Evolutionary conservation across 2,888 invertebrate genomes (phyloP).

Genomic region (Pharmacophagus antenor): DNA sequence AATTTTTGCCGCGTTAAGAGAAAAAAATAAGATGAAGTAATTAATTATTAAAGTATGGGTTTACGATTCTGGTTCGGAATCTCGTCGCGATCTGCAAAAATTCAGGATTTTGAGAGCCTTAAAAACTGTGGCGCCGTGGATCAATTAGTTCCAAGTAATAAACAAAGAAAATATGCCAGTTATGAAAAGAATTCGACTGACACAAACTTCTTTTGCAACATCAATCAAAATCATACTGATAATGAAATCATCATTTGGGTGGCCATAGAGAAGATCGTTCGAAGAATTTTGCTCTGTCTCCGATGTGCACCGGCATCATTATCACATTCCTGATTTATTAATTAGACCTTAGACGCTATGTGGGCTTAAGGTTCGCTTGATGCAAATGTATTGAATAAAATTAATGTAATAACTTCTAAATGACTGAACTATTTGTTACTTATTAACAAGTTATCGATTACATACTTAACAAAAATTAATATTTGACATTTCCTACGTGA

Average conservation of each 20-base stretch:
- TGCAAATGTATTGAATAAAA: constrained; percentile 24
- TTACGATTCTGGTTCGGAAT: constrained; percentile 26
- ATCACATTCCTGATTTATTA: constrained; percentile 80
- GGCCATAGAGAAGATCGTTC: constrained; percentile 76
- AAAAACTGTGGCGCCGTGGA: constrained; percentile 76
- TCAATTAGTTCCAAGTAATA: constrained; percentile 78
- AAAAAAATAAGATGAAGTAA: constrained; percentile 17
- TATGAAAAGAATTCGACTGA: constrained; percentile 73
- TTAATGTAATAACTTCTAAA: not conserved
- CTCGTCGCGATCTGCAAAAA: constrained; percentile 36
- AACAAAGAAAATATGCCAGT: constrained; percentile 71
- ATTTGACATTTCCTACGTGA: too few species aligned
- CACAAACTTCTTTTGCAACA: constrained; percentile 73
- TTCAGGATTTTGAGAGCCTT: constrained; percentile 43
- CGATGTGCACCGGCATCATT: constrained; percentile 65
- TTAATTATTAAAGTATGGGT: constrained; percentile 26
- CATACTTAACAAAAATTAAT: not conserved
- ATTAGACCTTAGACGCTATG: constrained; percentile 60
- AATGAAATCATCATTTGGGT: constrained; percentile 81
- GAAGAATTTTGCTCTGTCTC: constrained; percentile 53
- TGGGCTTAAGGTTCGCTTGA: constrained; percentile 20
- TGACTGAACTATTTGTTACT: too few species aligned
- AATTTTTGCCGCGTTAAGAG: not conserved
- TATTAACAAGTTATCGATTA: not conserved
- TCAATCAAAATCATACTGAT: constrained; percentile 81